Evolutionary conservation across 2,888 invertebrate genomes (phyloP).

Genomic region (Synergus gifuensis): DNA sequence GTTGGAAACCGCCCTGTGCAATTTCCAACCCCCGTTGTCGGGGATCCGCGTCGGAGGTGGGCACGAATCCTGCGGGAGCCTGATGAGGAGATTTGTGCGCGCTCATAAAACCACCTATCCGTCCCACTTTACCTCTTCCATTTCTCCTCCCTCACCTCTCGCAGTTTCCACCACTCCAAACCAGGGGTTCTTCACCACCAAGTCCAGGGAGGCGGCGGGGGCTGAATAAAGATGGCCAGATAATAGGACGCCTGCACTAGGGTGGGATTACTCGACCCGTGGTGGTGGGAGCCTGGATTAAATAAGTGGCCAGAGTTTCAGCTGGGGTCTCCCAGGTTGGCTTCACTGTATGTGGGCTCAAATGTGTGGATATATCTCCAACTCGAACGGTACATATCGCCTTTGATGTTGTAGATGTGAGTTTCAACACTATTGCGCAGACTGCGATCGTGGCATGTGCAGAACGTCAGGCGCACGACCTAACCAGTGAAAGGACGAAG

Average conservation of each 20-base stretch:
- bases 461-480: constrained; percentile 40
- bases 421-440: constrained; percentile 45
- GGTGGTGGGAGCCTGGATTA: constrained; percentile 57
- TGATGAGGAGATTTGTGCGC: constrained; percentile 77
- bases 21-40: constrained; percentile 60
- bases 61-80: constrained; percentile 70
- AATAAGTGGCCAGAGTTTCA: constrained; percentile 58
- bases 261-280: constrained; percentile 60
- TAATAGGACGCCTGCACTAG: constrained; percentile 66
- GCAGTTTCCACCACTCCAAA: constrained; percentile 13
- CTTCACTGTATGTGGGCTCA: constrained; percentile 10
- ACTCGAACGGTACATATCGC: background rate
- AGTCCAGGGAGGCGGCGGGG: constrained; percentile 44
- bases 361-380: constrained; percentile 44
- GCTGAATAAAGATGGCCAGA: constrained; percentile 74
- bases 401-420: background rate
- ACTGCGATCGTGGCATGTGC: constrained; percentile 46
- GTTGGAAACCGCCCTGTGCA: constrained; percentile 61
- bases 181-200: constrained; percentile 20
- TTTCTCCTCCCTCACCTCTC: constrained; percentile 14
- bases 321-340: constrained; percentile 48
- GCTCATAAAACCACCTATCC: constrained; percentile 72
- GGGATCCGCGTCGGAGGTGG: constrained; percentile 49
- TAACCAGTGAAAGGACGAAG: constrained; percentile 51
- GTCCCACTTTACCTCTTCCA: constrained; percentile 52